Evolutionary conservation across 2,797 vertebrate species (phyloP), one percentile per base, ranked within the genome.

Genomic region (Australoheros facetus): DNA sequence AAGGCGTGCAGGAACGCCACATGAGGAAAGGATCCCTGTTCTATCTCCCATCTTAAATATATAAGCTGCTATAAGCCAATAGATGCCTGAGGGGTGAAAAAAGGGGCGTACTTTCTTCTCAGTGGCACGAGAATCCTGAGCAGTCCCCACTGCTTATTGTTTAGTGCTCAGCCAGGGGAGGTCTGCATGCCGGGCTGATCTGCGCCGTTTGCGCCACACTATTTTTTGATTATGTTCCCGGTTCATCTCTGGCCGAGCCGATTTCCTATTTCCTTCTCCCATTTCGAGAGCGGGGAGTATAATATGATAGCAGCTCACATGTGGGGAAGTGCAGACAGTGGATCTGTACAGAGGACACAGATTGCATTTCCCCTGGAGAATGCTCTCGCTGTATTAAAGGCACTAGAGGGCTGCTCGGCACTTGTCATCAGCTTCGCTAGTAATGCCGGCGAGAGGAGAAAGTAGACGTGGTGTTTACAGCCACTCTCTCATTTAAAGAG

Each of bases 361-460:
- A 94, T 93, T 94, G 91, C 91, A 87, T 92, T 89, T 87, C 90
- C 91, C 88, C 92, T 42, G 77, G 89, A 91, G 92, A 87, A 88
- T 30, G 84, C 89, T 89, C 80, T 48, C 21, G 82, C 88, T 88
- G 90, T 88, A 89, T 91, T 91, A 91, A 90, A 91, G 88, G 86
- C 93, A 91, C 88, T 89, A 66, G 85, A 89, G 88, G 83, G 89
- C 84, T 86, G 89, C 90, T 86, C 80, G 69, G 74, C 85, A 89
- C 88, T 91, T 93, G 91, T 93, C 91, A 89, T 90, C 91, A 87
- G 89, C 91, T 87, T 78, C 45, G 62, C 78, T 30, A 42, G 88
- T 88, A 86, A 90, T 84, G 85, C 87, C 48, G 55, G 83, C 28
- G 26, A 71, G 54, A 60, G 77, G 66, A 39, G 85, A 56, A 37